Base-by-base conservation (phyloP, 2,113 vertebrate genomes). In the Petaurus breviceps region DNA sequence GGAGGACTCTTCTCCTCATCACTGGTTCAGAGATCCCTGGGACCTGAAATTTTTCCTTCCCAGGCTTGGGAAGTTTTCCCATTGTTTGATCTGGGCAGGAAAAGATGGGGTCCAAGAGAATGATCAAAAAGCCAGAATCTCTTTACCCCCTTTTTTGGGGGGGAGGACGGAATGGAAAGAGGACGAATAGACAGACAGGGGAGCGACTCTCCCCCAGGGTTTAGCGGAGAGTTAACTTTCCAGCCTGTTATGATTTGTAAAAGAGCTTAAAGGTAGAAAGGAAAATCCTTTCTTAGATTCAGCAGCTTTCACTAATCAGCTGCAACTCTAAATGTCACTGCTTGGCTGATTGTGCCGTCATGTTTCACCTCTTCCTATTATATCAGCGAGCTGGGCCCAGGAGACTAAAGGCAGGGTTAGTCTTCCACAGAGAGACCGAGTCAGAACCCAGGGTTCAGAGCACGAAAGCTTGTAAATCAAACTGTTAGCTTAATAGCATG, bases 381-480 rank as follows among this genome's bases (percentile, higher is more conserved):
- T 95, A 90, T 97, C 37, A 37, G 97, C 1, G 14, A 97, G 93
- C 57, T 9, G 91, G 97, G 46, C 98, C 97, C 98, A 96, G 96
- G 98, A 98, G 98, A 98, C 97, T 95, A 0, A 0, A 47, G 2
- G 47, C 95, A 96, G 97, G 98, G 97, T 97, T 77, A 94, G 96
- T 95, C 96, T 97, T 98, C 94, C 97, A 94, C 97, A 97, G 91
- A 53, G 11, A 97, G 90, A 93, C 3, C 0, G 77, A 94, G 91
- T 90, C 90, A 92, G 96, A 98, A 94, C 10, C 3, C 49, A 11
- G 94, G 19, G 0, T 93, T 91, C 0, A 0, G 96, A 37, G 95
- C 94, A 90, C 90, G 95, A 90, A 94, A 97, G 97, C 95, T 97
- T 98, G 98, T 93, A 98, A 98, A 98, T 98, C 98, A 98, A 97